A percentile compares a stretch with the other conserved stretches of the same genome.
These are phyloP conservation scores for Rana temporaria DNA, from an alignment of 2,113 vertebrate genomes.

Conservation along the genomic window DNA sequence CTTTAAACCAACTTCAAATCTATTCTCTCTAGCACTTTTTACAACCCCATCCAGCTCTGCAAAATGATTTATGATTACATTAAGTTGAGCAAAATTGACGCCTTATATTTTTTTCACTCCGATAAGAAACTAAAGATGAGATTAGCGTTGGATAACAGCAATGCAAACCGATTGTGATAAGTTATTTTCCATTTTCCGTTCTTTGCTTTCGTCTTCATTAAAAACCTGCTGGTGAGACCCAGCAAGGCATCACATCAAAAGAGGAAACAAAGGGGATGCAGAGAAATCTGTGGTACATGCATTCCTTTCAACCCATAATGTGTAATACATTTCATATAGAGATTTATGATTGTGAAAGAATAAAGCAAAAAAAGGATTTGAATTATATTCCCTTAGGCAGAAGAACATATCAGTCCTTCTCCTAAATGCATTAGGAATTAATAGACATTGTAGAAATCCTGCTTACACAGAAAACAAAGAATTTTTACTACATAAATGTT, in stretches of 20 bases:
- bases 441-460: conserved; percentile 47
- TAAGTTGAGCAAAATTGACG: conserved; percentile 26
- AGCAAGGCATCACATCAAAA: conserved; percentile 49
- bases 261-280: conserved; percentile 26
- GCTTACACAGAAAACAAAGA: conserved; percentile 53
- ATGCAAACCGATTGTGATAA: conserved; percentile 56
- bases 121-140: conserved; percentile 46
- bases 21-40: neutral
- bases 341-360: conserved; percentile 53
- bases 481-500: conserved; percentile 18
- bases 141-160: conserved; percentile 53
- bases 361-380: conserved; percentile 38
- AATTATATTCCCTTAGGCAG: conserved; percentile 43
- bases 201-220: conserved; percentile 52
- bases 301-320: conserved; percentile 42
- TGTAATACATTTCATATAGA: conserved; percentile 56
- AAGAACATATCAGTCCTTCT: conserved; percentile 46
- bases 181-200: conserved; percentile 46
- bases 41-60: neutral
- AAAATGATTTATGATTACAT: conserved; percentile 23
- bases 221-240: conserved; percentile 51
- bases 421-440: conserved; percentile 47
- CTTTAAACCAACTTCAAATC: too few species aligned
- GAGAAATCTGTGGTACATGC: conserved; percentile 34
- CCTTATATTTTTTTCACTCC: conserved; percentile 7